Base-by-base conservation (phyloP, 2,113 vertebrate species). In the Stomatorhinus ivindoensis region DNA sequence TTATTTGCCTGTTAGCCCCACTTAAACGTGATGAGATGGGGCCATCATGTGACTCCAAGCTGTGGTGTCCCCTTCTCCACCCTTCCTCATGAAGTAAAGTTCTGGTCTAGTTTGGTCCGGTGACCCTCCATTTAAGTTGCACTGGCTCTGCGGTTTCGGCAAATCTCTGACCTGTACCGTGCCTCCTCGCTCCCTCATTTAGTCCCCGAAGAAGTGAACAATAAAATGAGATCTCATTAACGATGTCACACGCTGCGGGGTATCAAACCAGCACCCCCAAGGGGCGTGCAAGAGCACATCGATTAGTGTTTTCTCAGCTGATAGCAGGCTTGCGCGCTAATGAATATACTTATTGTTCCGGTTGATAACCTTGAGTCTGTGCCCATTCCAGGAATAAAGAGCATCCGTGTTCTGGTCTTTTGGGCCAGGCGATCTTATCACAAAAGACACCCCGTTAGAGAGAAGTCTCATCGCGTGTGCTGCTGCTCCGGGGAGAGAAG, bases 281-380 rank as follows among this genome's bases (percentile, higher is more conserved):
- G 44, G 13, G 87, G 21, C 39, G 15, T 87, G 39, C 53, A 48
- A 11, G 42, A 69, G 42, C 58, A 69, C 19, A n/a, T 73, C 61
- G 35, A 73, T 65, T 88, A 47, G 58, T 69, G 44, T 31, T 47
- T 4, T 88, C 39, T 27, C 61, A 69, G 53, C 61, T 39, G 13
- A 46, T 69, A 88, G 58, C 27, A 46, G 11, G 42, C 42, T 65
- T 48, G 31, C 9, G 21, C 15, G 15, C 87, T 88, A 88, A 88
- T 88, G 87, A 88, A 46, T 44, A 47, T 46, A 46, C 42, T 27
- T 73, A 48, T 69, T 73, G 58, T 69, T 73, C 61, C n/a, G 47
- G 42, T 48, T 73, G 44, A 73, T 88, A 73, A 88, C 87, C 87
- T 88, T 88, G 87, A 88, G 58, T n/a, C 13, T 55, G 50, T 9